Conservation (phyloP, 2,888 invertebrate genomes). For the Tortricodes alternella region DNA sequence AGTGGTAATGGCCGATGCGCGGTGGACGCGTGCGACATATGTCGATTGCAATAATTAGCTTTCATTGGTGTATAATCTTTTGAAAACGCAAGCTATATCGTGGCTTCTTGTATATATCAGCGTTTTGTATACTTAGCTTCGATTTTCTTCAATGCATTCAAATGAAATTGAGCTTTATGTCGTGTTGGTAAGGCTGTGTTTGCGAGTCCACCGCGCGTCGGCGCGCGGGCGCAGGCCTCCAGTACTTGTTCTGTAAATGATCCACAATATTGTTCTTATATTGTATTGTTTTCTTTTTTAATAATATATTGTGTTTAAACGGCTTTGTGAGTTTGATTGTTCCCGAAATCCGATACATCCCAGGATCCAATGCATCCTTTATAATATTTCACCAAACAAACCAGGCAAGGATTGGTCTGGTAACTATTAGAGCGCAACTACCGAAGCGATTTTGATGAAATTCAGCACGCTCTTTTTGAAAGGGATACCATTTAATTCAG, state of each 20-base stretch:
- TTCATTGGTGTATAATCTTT: neutral
- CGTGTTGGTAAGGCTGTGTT: neutral
- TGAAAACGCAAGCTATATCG: conserved; percentile 7
- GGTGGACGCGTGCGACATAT: neutral
- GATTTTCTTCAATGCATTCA: neutral
- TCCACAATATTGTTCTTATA: conserved; percentile 79
- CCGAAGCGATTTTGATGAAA: too few relatives aligned
- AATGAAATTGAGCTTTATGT: conserved; percentile 1
- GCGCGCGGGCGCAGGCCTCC: conserved; percentile 31
- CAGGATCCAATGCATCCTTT: too few relatives aligned
- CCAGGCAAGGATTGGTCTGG: too few relatives aligned
- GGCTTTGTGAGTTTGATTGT: conserved; percentile 41
- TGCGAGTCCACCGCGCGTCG: neutral
- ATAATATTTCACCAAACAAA: too few relatives aligned
- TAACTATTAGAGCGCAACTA: too few relatives aligned
- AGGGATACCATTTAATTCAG: too few relatives aligned
- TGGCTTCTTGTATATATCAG: conserved; percentile 27
- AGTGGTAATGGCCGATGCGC: neutral
- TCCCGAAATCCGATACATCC: neutral
- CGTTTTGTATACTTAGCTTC: conserved; percentile 13
- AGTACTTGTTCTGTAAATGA: conserved; percentile 63
- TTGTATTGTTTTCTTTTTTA: conserved; percentile 78
- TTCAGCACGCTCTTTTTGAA: too few relatives aligned
- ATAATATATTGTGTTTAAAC: conserved; percentile 82
- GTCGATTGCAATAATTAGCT: neutral